phyloP scores from a whole-genome alignment of 2,888 invertebrate species.

The Agrochola litura region DNA sequence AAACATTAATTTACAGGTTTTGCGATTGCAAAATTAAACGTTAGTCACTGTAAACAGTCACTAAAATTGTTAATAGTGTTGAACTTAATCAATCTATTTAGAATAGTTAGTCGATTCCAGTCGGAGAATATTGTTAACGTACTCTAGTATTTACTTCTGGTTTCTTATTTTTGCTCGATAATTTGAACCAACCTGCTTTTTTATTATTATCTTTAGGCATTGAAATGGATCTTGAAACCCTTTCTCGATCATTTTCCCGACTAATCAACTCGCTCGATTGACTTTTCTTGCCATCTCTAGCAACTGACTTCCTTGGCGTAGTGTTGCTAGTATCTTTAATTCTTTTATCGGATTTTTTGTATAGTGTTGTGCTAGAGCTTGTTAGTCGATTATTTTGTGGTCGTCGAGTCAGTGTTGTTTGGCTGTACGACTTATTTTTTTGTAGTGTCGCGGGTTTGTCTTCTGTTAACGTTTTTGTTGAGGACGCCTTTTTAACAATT shows the following conservation, averaged over 20 bases:
- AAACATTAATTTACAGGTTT: background rate
- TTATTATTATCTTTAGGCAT: slow-evolving; percentile 94
- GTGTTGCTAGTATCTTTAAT: slow-evolving; percentile 74
- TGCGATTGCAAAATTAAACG: slow-evolving; percentile 16
- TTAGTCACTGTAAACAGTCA: slow-evolving; percentile 15
- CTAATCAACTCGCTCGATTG: slow-evolving; percentile 92
- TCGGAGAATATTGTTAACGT: slow-evolving; percentile 70
- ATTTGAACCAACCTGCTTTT: slow-evolving; percentile 94
- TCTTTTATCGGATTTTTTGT: slow-evolving; percentile 87
- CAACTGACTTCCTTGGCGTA: slow-evolving; percentile 84
- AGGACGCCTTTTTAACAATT: slow-evolving; percentile 85
- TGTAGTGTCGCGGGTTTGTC: slow-evolving; percentile 82
- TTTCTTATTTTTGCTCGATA: slow-evolving; percentile 88
- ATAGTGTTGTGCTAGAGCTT: slow-evolving; percentile 83
- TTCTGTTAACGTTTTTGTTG: slow-evolving; percentile 80
- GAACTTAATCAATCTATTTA: slow-evolving; percentile 6
- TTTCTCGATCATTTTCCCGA: slow-evolving; percentile 87
- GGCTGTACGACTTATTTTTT: slow-evolving; percentile 88
- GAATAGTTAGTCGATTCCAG: slow-evolving; percentile 29
- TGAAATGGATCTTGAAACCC: slow-evolving; percentile 92
- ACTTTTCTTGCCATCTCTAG: slow-evolving; percentile 86
- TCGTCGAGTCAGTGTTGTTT: slow-evolving; percentile 82
- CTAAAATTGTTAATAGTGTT: background rate
- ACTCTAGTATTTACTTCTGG: slow-evolving; percentile 85
- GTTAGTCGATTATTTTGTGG: slow-evolving; percentile 82